These are phyloP conservation scores for Desmophyllum pertusum DNA, from an alignment of 92 coral and sea anemone species.

Conservation along the genomic window DNA sequence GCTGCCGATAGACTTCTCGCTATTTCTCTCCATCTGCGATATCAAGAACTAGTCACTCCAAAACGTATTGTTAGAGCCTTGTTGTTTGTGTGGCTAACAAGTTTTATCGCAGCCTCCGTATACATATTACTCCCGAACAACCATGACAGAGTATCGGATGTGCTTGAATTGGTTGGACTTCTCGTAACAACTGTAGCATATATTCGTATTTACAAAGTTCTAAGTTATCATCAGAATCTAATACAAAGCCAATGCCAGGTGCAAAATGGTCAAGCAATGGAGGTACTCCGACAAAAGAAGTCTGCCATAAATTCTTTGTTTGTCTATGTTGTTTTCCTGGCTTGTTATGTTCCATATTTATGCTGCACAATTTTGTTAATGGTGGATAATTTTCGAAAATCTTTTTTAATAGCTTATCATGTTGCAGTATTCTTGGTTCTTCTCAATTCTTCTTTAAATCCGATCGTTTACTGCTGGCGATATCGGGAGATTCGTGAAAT, in stretches of 20 bases:
- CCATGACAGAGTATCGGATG: background rate
- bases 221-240: background rate
- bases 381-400: background rate
- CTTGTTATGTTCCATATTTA: constrained; percentile 9
- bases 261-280: background rate
- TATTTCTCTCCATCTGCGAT: constrained; percentile 32
- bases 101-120: background rate
- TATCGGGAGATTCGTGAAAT: background rate
- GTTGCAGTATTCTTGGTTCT: background rate
- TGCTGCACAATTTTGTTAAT: background rate
- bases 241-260: constrained; percentile 1
- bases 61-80: background rate
- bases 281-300: background rate
- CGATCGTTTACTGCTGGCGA: background rate
- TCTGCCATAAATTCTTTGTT: constrained; percentile 5
- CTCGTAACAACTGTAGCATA: background rate
- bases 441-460: background rate
- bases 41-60: background rate
- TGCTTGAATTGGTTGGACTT: background rate
- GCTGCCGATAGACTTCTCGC: constrained; percentile 37
- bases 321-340: background rate
- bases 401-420: background rate
- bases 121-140: background rate
- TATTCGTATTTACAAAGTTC: background rate
- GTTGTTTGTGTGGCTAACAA: background rate